Base-by-base conservation (phyloP, 2,888 invertebrate species). In the Rhabditoides inermis region DNA sequence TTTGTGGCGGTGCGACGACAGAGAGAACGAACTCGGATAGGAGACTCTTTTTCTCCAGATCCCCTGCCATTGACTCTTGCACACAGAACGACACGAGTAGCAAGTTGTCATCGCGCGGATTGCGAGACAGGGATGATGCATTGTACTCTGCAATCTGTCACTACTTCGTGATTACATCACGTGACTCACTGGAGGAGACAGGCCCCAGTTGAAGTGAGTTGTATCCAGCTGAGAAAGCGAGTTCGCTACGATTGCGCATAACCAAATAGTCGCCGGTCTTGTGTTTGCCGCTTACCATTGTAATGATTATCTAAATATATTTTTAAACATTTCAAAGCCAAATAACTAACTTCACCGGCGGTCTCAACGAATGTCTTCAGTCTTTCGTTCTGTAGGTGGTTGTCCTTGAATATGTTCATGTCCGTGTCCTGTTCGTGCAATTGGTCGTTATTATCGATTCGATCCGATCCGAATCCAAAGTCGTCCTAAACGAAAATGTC, bases 221-320 rank as follows among this genome's bases (percentile, higher is more conserved):
- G 27, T 35, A 45, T 23, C 57, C 57, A 4, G 57, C 45, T 10
- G 51, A 49, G 46, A 57, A 57, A 5, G 51, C 41, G 39, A 51
- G 32, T 25, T 49, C 44, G n/a, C 48, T 47, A 41, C 49, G 47
- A 28, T 54, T 49, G 28, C 45, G 45, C 47, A 57, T 40, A 10
- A 45, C 44, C 20, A 57, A 40, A 20, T 53, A 51, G 12, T 47
- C 45, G 5, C 49, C 42, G 23, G 10, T 47, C 15, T 22, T 26
- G n/a, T 36, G 49, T 41, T 32, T 25, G 3, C 36, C 37, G 0
- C 49, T 23, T 28, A 57, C 28, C 2, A 57, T 41, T 27, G 54
- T 54, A 23, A 51, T 27, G 22, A 57, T 55, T 6, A 57, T 46
- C 57, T 57, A 27, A 30, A 4, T 20, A 23, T 15, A 27, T 44